phyloP scores from a whole-genome alignment of 2,888 invertebrate genomes.

The Nephrotoma appendiculata region DNA sequence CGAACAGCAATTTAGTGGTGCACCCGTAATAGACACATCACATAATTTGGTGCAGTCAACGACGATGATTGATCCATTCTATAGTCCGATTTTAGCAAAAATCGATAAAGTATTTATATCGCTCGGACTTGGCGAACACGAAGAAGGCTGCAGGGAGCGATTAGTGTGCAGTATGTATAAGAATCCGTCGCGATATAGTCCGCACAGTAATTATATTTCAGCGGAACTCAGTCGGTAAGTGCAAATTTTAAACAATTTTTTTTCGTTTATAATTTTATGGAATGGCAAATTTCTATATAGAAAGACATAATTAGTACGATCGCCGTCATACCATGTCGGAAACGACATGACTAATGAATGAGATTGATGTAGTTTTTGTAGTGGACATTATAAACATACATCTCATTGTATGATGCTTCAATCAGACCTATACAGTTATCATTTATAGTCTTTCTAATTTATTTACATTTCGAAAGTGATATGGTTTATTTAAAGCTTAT shows the following conservation, averaged over 20 bases:
- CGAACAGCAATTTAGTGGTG: constrained; percentile 31
- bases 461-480: too few relatives aligned
- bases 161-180: constrained; percentile 75
- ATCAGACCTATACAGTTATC: too few relatives aligned
- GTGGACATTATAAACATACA: too few relatives aligned
- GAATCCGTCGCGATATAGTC: constrained; percentile 65
- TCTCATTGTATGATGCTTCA: too few relatives aligned
- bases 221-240: constrained; percentile 77
- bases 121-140: constrained; percentile 43
- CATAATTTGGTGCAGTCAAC: neutral
- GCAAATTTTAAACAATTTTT: neutral
- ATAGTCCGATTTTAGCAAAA: constrained; percentile 62
- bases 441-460: too few relatives aligned
- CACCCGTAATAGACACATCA: constrained; percentile 15
- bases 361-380: too few relatives aligned
- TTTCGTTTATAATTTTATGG: too few relatives aligned
- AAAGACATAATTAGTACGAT: too few relatives aligned
- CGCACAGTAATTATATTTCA: constrained; percentile 75
- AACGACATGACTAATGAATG: too few relatives aligned
- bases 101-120: constrained; percentile 60
- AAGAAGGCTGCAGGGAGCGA: constrained; percentile 60
- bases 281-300: too few relatives aligned
- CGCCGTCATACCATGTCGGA: too few relatives aligned
- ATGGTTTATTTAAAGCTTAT: too few relatives aligned
- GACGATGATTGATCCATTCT: constrained; percentile 44